Evolutionary conservation across 1,140 invertebrate species (phyloP).

Genomic region (Pararge aegeria): DNA sequence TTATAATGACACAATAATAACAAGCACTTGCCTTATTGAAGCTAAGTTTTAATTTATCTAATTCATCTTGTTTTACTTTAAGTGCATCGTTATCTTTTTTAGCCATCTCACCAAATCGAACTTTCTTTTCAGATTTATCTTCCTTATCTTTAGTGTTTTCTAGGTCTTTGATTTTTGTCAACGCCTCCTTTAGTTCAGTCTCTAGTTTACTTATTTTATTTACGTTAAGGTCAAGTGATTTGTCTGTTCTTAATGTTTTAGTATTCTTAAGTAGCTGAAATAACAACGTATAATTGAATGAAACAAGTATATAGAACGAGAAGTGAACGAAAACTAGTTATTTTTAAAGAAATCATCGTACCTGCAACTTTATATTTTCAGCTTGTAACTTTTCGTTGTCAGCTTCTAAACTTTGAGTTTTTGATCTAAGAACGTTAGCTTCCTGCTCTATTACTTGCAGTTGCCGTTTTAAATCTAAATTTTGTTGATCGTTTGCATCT

Average conservation of each 20-base stretch:
- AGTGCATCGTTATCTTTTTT: slow-evolving; percentile 80
- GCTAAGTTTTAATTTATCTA: slow-evolving; percentile 74
- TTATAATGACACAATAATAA: slow-evolving; percentile 7
- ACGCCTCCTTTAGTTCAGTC: slow-evolving; percentile 82
- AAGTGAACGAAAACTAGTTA: neutral
- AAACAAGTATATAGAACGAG: too few species aligned
- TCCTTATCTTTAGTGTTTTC: slow-evolving; percentile 73
- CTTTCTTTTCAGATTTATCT: slow-evolving; percentile 78
- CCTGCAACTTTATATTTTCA: slow-evolving; percentile 86
- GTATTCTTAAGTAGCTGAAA: slow-evolving; percentile 76
- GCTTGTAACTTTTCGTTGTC: slow-evolving; percentile 87
- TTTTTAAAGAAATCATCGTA: slow-evolving; percentile 25
- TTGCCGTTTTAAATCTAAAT: slow-evolving; percentile 86
- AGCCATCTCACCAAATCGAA: slow-evolving; percentile 66
- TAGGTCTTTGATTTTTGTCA: slow-evolving; percentile 82
- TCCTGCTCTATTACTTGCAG: slow-evolving; percentile 88
- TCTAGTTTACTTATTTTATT: slow-evolving; percentile 84
- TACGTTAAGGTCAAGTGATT: slow-evolving; percentile 79
- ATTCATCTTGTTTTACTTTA: slow-evolving; percentile 79
- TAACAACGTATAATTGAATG: too few species aligned
- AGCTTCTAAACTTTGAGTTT: slow-evolving; percentile 83
- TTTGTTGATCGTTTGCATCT: slow-evolving; percentile 81
- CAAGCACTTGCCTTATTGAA: slow-evolving; percentile 58
- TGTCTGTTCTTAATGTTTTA: slow-evolving; percentile 77
- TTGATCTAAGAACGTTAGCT: slow-evolving; percentile 82